Evolutionary conservation across 2,888 invertebrate genomes (phyloP).

Genomic region (Lysandra bellargus): DNA sequence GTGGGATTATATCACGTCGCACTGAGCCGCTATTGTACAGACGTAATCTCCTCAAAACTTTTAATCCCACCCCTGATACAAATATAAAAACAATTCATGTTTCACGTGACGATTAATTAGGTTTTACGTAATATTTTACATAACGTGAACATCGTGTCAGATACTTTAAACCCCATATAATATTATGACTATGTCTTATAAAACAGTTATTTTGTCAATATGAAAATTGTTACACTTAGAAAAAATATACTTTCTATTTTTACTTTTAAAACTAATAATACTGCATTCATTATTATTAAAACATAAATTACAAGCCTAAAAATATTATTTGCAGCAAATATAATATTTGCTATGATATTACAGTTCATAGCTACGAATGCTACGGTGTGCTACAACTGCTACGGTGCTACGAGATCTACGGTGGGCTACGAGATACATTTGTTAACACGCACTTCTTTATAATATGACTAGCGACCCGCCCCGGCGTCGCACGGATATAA

Average conservation of each 20-base stretch:
- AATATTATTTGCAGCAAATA: no score
- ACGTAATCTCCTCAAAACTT: constrained; percentile 2
- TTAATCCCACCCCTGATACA: background rate
- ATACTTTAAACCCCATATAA: background rate
- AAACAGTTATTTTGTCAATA: no score
- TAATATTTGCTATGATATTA: no score
- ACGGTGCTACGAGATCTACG: background rate
- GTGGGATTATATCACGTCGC: background rate
- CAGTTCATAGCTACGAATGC: no score
- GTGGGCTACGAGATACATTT: background rate
- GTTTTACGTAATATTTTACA: background rate
- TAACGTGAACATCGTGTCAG: background rate
- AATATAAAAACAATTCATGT: constrained; percentile 1
- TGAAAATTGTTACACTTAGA: no score
- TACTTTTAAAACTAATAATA: no score
- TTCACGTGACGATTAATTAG: background rate
- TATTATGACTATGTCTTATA: background rate
- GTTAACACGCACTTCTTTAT: background rate
- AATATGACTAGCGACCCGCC: no score
- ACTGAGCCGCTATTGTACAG: background rate
- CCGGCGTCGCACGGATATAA: no score
- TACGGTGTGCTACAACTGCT: background rate
- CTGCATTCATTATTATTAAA: no score
- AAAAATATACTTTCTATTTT: no score
- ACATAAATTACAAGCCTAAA: no score